A percentile compares a stretch with the other conserved stretches of the same genome.
Conservation (phyloP, 1,140 invertebrate species). For the Thereuonema tuberculata region DNA sequence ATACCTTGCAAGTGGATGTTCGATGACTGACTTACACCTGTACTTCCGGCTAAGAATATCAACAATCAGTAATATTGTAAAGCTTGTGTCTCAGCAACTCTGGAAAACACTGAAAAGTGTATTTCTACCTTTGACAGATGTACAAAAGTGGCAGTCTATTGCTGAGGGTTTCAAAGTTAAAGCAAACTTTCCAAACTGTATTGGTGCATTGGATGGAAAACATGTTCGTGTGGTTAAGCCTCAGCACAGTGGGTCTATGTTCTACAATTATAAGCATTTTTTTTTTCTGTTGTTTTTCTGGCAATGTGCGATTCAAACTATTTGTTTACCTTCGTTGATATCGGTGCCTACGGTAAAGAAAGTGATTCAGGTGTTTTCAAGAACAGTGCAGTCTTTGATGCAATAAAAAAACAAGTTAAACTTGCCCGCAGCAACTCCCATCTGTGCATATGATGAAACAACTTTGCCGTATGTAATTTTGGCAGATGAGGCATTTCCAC, state of each 20-base stretch:
- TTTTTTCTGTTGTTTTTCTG: slow-evolving; percentile 15
- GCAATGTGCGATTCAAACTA: slow-evolving; percentile 17
- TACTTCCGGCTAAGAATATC: neutral
- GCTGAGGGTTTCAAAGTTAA: slow-evolving; percentile 13
- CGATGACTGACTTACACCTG: neutral
- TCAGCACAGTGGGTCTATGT: slow-evolving; percentile 10
- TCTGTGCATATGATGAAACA: neutral
- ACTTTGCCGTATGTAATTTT: neutral
- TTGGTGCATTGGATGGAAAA: slow-evolving; percentile 21
- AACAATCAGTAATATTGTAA: neutral
- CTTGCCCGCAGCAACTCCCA: neutral
- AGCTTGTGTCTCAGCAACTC: neutral
- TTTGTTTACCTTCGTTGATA: slow-evolving; percentile 16
- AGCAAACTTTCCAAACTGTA: slow-evolving; percentile 22
- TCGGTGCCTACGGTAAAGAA: slow-evolving; percentile 15
- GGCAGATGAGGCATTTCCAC: slow-evolving; percentile 10
- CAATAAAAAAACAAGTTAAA: neutral
- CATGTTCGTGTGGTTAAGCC: slow-evolving; percentile 18
- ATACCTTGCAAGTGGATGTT: neutral
- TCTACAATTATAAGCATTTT: slow-evolving; percentile 18
- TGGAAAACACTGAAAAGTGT: neutral
- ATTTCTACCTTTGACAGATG: neutral
- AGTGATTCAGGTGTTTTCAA: slow-evolving; percentile 14
- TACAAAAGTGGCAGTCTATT: slow-evolving; percentile 16
- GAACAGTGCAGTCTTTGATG: neutral